phyloP scores from a whole-genome alignment of 2,113 vertebrate genomes.

The Phrynosoma blainvillii region DNA sequence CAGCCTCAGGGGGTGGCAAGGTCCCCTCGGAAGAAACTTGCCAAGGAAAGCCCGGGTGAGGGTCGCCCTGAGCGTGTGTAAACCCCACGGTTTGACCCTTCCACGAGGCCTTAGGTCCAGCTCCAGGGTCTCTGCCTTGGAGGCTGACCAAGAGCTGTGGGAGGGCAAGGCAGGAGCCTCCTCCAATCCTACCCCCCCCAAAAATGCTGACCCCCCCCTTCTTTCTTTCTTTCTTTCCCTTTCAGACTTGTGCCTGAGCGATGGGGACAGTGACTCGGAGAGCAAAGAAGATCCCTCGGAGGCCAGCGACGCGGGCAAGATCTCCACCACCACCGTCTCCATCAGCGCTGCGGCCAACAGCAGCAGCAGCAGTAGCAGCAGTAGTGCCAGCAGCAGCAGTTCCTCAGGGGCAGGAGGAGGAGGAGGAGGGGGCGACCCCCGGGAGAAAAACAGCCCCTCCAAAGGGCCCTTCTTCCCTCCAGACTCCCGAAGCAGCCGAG shows the following conservation, averaged over 20 bases:
- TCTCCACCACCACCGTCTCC: conserved; percentile 84
- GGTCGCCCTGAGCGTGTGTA: no score
- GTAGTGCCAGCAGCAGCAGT: conserved; percentile 40
- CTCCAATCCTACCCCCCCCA: no score
- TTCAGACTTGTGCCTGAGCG: conserved; percentile 92
- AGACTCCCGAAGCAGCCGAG: conserved; percentile 73
- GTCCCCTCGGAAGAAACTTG: no score
- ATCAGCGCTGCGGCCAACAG: neutral
- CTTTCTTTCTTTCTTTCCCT: neutral
- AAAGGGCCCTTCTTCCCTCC: conserved; percentile 73
- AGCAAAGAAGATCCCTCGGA: conserved; percentile 90
- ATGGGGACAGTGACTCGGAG: conserved; percentile 93
- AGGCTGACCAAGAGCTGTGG: no score
- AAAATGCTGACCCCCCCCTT: no score
- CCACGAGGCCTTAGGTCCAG: no score
- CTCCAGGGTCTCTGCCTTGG: no score
- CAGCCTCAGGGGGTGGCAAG: no score
- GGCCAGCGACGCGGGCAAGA: conserved; percentile 86
- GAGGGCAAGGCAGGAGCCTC: no score
- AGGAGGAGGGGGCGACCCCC: conserved; percentile 77
- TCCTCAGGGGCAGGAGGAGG: conserved; percentile 1
- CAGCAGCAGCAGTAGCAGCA: conserved; percentile 30
- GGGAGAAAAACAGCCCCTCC: conserved; percentile 82
- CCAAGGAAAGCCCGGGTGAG: no score
- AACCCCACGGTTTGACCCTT: no score